These are phyloP conservation scores for Muscina levida DNA, from an alignment of 2,888 invertebrate species.

Conservation along the genomic window DNA sequence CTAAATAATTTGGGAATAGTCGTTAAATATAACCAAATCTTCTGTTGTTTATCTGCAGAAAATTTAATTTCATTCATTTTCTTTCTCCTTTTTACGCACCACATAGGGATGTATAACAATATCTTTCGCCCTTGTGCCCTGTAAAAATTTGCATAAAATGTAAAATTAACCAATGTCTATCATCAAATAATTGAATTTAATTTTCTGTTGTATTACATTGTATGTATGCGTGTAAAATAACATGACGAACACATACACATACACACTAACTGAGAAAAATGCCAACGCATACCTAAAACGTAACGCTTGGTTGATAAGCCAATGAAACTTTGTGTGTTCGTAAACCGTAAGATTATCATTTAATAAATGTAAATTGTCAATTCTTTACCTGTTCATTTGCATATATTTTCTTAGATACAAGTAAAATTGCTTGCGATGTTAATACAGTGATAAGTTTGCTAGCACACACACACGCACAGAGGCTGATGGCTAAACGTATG, in stretches of 20 bases:
- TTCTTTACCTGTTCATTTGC: slow-evolving; percentile 58
- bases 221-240: slow-evolving; percentile 5
- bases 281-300: background rate
- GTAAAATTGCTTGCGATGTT: background rate
- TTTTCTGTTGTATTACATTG: slow-evolving; percentile 3
- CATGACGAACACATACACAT: background rate
- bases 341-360: background rate
- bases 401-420: slow-evolving; percentile 39
- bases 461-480: too few relatives aligned
- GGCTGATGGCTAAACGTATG: too few relatives aligned
- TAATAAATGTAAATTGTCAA: slow-evolving; percentile 53
- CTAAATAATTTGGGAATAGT: too few relatives aligned
- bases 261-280: background rate
- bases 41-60: too few relatives aligned
- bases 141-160: slow-evolving; percentile 49
- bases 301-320: too few relatives aligned
- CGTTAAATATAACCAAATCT: too few relatives aligned
- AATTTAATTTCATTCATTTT: too few relatives aligned
- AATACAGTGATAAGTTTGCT: too few relatives aligned
- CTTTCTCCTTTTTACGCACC: too few relatives aligned
- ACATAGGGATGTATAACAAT: too few relatives aligned
- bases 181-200: slow-evolving; percentile 46
- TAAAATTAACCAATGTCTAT: slow-evolving; percentile 35
- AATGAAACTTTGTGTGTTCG: background rate
- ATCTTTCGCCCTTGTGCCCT: slow-evolving; percentile 33